Conservation (phyloP, 2,113 vertebrate species). For the Hemiprocne comata region DNA sequence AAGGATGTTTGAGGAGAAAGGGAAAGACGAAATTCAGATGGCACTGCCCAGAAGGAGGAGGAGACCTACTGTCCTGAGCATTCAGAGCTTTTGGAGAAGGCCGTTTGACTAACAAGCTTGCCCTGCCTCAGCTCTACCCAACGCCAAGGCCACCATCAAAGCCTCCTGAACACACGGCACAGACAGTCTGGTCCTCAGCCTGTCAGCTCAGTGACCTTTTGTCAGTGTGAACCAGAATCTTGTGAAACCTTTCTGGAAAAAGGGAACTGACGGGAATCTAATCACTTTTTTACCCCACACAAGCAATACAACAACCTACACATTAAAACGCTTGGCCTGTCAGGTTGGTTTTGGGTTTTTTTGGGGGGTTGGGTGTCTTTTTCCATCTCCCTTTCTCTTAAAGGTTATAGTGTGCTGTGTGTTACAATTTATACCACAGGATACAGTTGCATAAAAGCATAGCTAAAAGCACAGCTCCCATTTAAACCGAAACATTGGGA, state of each 20-base stretch:
- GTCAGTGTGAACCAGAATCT: not conserved
- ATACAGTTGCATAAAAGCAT: not conserved
- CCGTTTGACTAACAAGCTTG: fast-evolving
- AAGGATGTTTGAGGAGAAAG: not conserved
- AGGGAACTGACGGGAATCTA: not conserved
- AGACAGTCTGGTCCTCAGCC: not conserved
- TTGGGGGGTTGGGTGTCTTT: not conserved
- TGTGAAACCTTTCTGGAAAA: not conserved
- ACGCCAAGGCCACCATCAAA: fast-evolving
- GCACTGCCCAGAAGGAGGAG: not conserved
- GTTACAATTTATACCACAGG: not conserved
- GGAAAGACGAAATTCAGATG: fast-evolving
- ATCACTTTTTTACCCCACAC: not conserved
- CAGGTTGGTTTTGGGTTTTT: not conserved
- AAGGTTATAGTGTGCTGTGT: not conserved
- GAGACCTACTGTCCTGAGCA: not conserved
- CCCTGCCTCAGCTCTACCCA: not conserved
- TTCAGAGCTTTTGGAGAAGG: not conserved
- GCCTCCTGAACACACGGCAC: fast-evolving
- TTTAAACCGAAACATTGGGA: not conserved
- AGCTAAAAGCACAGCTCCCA: not conserved
- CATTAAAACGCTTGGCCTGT: not conserved
- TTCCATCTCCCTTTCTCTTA: not conserved
- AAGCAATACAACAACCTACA: not conserved
- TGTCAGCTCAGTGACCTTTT: not conserved